Percentiles rank a stretch among this genome's conserved stretches.
These are phyloP conservation scores for Varecia variegata DNA, from an alignment of 2,797 vertebrate genomes.

Conservation along the genomic window DNA sequence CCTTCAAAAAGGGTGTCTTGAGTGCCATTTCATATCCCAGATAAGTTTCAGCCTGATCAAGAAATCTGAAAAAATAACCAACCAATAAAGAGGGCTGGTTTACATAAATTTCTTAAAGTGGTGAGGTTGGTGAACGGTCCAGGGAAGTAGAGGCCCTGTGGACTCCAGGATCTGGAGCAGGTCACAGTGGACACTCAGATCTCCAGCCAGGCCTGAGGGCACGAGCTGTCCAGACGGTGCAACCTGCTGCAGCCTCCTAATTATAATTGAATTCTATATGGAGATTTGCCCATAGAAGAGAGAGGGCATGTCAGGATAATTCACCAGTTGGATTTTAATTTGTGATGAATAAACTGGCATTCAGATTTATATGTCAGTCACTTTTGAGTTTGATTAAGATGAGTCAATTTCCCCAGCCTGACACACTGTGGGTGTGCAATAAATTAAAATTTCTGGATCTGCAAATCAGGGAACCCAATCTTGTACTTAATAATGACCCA, in stretches of 20 bases:
- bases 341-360: not conserved
- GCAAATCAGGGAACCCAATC: not conserved
- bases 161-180: not conserved
- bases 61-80: not conserved
- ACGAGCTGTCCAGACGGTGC: not conserved
- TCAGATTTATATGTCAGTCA: not conserved
- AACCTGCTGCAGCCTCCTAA: not conserved
- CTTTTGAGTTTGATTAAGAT: not conserved
- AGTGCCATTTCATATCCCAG: not conserved
- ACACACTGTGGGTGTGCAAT: not conserved
- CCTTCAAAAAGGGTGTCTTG: not conserved
- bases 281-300: not conserved
- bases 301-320: accelerated
- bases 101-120: not conserved
- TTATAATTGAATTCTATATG: not conserved
- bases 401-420: not conserved
- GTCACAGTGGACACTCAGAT: not conserved
- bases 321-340: not conserved
- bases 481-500: not conserved
- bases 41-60: not conserved
- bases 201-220: not conserved
- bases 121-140: not conserved
- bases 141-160: not conserved
- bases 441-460: not conserved
- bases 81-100: not conserved